A percentile compares a stretch with the other conserved stretches of the same genome.
Evolutionary conservation across 2,113 vertebrate species (phyloP).

Genomic region (Rhabdornis inornatus): DNA sequence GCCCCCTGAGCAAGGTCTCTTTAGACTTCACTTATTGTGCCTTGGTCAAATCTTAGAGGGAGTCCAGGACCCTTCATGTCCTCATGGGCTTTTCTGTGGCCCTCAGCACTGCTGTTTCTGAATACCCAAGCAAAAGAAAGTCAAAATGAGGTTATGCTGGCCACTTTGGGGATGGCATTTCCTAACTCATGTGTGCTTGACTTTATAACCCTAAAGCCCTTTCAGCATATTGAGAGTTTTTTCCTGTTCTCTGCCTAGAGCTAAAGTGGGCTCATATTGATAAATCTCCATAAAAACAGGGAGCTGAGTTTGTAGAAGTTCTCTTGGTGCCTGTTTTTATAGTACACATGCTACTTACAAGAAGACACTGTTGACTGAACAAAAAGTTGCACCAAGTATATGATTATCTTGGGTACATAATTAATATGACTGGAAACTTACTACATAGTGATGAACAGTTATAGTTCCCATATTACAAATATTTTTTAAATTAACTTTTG

Average conservation of each 20-base stretch:
- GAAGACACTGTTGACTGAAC: not conserved
- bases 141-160: not conserved
- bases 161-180: not conserved
- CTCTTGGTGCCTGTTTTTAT: not conserved
- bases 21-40: not conserved
- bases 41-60: not conserved
- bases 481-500: not conserved
- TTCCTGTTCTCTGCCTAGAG: not conserved
- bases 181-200: not conserved
- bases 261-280: not conserved
- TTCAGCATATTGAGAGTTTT: accelerated
- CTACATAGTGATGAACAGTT: not conserved
- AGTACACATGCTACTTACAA: not conserved
- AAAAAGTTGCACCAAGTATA: not conserved
- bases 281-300: not conserved
- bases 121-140: not conserved
- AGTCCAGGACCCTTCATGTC: not conserved
- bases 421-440: not conserved
- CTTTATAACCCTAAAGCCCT: not conserved
- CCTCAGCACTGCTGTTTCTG: not conserved
- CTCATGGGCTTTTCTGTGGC: not conserved
- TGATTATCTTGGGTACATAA: not conserved
- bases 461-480: not conserved
- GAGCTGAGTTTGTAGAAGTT: not conserved
- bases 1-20: not conserved